These are phyloP conservation scores for Temnothorax longispinosus DNA, from an alignment of 1,140 invertebrate genomes.

Conservation along the genomic window DNA sequence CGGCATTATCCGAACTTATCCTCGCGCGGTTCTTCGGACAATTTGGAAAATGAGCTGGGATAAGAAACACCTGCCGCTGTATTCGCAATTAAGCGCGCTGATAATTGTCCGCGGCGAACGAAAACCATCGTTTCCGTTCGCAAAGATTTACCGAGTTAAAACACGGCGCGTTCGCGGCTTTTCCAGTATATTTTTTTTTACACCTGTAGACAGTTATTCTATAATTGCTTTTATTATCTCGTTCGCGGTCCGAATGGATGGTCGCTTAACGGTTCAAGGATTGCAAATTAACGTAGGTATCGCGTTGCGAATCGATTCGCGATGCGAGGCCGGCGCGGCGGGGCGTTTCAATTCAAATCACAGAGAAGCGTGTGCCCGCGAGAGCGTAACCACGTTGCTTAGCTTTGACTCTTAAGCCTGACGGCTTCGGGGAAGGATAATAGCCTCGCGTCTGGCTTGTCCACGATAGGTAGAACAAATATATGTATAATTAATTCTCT, in stretches of 20 bases:
- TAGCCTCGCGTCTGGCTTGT: constrained; percentile 32
- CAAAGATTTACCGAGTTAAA: constrained; percentile 6
- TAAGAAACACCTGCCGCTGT: constrained; percentile 61
- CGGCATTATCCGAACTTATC: constrained; percentile 44
- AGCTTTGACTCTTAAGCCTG: background rate
- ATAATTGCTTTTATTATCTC: background rate
- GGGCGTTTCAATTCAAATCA: constrained; percentile 30
- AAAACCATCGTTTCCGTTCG: constrained; percentile 6
- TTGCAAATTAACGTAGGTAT: constrained; percentile 8
- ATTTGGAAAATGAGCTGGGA: constrained; percentile 64
- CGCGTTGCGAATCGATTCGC: constrained; percentile 25
- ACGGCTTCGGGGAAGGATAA: background rate
- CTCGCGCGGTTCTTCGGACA: constrained; percentile 52
- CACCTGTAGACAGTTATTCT: background rate
- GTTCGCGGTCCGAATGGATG: background rate
- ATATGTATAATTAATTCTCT: constrained; percentile 56
- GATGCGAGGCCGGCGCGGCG: background rate
- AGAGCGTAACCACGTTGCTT: constrained; percentile 39
- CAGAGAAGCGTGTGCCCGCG: constrained; percentile 26
- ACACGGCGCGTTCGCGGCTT: background rate
- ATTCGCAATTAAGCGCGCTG: constrained; percentile 49
- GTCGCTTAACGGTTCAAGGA: background rate
- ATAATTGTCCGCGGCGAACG: constrained; percentile 31
- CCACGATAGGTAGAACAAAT: constrained; percentile 52
- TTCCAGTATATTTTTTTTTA: background rate